phyloP scores from a whole-genome alignment of 2,888 invertebrate species.

The Griposia aprilina region DNA sequence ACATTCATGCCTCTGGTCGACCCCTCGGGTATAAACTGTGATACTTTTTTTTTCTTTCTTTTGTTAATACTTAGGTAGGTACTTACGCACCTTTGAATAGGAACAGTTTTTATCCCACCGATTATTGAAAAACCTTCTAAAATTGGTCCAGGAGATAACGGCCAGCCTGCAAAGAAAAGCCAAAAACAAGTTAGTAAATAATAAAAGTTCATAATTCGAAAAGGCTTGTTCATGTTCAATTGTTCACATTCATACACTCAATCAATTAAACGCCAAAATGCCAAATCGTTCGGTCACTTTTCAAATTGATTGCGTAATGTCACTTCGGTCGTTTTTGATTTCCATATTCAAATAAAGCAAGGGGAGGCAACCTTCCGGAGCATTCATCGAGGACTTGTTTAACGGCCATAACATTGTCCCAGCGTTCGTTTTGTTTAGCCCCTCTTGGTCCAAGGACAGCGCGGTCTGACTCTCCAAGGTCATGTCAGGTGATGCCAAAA shows the following conservation, averaged over 20 bases:
- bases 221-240: conserved; percentile 18
- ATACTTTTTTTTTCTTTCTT: too few relatives aligned
- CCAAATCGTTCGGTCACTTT: conserved; percentile 37
- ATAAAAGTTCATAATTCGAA: conserved; percentile 5
- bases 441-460: conserved; percentile 70
- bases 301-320: conserved; percentile 48
- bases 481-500: conserved; percentile 68
- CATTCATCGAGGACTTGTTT: conserved; percentile 69
- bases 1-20: neutral
- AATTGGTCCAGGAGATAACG: neutral
- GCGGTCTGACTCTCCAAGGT: conserved; percentile 64
- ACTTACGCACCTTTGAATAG: neutral
- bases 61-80: neutral
- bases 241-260: conserved; percentile 31
- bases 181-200: neutral
- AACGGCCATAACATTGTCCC: conserved; percentile 70
- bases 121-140: neutral
- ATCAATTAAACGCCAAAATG: conserved; percentile 40
- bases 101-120: neutral
- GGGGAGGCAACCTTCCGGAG: conserved; percentile 68
- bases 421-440: conserved; percentile 65
- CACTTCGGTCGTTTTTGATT: conserved; percentile 43
- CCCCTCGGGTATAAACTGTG: neutral
- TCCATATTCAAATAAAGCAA: conserved; percentile 61
- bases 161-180: neutral